These are phyloP conservation scores for Tragelaphus strepsiceros DNA, from an alignment of 2,113 vertebrate species.

Conservation along the genomic window DNA sequence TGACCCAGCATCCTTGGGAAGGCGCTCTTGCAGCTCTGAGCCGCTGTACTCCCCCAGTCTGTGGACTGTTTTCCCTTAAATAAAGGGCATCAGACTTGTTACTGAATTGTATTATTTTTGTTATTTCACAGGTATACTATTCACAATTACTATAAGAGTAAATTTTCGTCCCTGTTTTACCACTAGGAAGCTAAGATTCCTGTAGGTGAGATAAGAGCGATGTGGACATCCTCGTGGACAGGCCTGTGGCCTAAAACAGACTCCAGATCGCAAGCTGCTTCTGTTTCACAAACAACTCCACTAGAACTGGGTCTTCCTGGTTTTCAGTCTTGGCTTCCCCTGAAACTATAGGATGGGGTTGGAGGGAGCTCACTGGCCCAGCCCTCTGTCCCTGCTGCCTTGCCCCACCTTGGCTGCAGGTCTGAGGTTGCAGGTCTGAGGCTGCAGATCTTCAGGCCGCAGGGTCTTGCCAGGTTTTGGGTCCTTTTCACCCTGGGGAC, in stretches of 20 bases:
- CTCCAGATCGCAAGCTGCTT: background rate
- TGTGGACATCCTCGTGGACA: background rate
- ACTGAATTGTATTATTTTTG: background rate
- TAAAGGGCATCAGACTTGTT: background rate
- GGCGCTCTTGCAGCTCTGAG: background rate
- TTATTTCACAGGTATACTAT: background rate
- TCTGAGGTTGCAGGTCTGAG: background rate
- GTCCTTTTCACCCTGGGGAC: background rate
- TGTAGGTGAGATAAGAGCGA: background rate
- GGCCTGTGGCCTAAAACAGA: background rate
- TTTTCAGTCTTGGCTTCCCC: background rate
- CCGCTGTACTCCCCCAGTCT: background rate
- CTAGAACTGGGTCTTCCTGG: background rate
- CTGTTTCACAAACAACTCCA: background rate
- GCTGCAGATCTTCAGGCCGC: background rate
- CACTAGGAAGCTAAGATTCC: background rate
- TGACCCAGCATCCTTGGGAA: background rate
- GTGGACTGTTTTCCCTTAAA: background rate
- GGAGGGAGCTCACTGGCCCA: background rate
- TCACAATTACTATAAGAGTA: background rate
- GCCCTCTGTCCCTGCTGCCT: background rate
- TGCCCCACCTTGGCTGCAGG: background rate
- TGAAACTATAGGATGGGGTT: background rate
- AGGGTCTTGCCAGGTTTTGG: background rate
- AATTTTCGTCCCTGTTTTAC: background rate